Base-by-base conservation (phyloP, 2,113 vertebrate species). In the Anseranas semipalmata region DNA sequence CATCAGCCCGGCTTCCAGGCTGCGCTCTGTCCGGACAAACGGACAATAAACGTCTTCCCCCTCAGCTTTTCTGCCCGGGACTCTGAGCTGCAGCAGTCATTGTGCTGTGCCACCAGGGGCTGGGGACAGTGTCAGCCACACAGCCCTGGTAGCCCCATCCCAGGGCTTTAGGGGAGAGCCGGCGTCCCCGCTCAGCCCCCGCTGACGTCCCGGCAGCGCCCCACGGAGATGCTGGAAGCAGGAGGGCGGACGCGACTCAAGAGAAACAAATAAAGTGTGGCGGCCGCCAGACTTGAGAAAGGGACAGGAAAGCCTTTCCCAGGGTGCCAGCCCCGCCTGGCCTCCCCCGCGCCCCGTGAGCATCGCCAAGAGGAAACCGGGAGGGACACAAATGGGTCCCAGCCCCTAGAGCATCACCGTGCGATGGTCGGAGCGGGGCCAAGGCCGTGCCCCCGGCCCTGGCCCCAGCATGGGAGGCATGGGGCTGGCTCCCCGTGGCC, bases 331-430 rank as follows among this genome's bases (percentile, higher is more conserved):
- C 12, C 32, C 46, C 1, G 2, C 35, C 43, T 39, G 62, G 3
- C 6, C 45, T 3, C 13, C 22, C 10, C 12, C 12, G 11, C 4
- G 0, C 2, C 18, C n/a, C n/a, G 37, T 0, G 1, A 60, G 76
- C 63, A 37, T 80, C 3, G 1, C 28, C 9, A 20, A 48, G 20
- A 85, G 58, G 53, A 95, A 92, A 70, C 43, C n/a, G n/a, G n/a
- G n/a, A n/a, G 52, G 16, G 16, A 18, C 66, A 21, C 62, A 45
- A 50, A 22, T 4, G 32, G 22, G 43, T 24, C 22, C 1, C 2
- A 41, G 13, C 15, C n/a, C 28, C 52, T 6, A 0, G 1, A 55
- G 28, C 8, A 30, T 22, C 6, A 8, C 41, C 7, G 12, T 19
- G 27, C 35, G 5, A 39, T 7, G 46, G 48, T 21, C 68, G 53